Evolutionary conservation across 2,888 invertebrate species (phyloP), one percentile per base, ranked within the genome.

Genomic region (Prostheceraeus crozeri): DNA sequence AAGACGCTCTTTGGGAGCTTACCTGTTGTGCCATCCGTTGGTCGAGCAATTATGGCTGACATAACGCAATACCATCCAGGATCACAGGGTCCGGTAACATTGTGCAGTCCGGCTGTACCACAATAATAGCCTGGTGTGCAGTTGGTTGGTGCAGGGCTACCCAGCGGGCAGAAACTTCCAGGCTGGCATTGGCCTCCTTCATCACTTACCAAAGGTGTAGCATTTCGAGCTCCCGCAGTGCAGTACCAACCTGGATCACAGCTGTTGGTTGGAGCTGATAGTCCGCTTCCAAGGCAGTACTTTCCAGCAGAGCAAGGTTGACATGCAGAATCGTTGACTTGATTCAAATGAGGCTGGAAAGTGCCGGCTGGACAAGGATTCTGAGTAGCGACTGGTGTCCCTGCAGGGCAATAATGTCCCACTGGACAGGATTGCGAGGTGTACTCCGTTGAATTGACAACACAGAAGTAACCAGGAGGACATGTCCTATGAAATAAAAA

Each of bases 221-320:
- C 59, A 3, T 68, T 65, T 68, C 69, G 69, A 0, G 74, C 71
- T n/a, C 70, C 73, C 11, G 68, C 55, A 3, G 68, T 60, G 65
- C 74, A 74, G 64, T 71, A 74, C 71, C 70, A 74, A 40, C 74
- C 74, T 10, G 68, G 62, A 56, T 63, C 55, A 61, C 73, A 73
- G 27, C 59, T 60, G 36, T 68, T 72, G 14, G 72, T 69, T 16
- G 72, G 70, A 8, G 33, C 52, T 23, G 61, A 59, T 1, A 70
- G 67, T 10, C 68, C 71, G 45, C 66, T 65, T 3, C 67, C 68
- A 25, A 67, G 68, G 65, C 73, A 74, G 62, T 70, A 74, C 14
- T 67, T 62, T 25, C 73, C 73, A 1, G 70, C 70, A 25, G 70
- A 69, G 63, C 73, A 74, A 35, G 69, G 65, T 30, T 70, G 62